Conservation (phyloP, 2,797 vertebrate species). For the Myotis pilosus region DNA sequence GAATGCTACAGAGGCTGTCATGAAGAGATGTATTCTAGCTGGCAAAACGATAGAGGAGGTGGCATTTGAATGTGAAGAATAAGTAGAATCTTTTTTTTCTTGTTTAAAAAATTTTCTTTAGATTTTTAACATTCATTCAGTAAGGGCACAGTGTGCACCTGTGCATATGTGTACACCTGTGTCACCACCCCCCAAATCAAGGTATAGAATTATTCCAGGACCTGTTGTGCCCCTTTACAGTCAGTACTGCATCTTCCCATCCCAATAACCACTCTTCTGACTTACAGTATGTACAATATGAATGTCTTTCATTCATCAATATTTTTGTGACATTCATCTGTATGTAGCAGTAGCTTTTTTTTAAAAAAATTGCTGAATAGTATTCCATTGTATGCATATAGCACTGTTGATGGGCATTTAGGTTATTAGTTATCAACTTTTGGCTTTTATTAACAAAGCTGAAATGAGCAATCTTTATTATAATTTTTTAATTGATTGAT, state of each 20-base stretch:
- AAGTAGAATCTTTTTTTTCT: neutral
- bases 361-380: slow-evolving; percentile 5
- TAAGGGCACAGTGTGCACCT: neutral
- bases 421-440: neutral
- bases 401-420: neutral
- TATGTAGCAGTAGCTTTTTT: neutral
- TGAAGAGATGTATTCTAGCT: slow-evolving; percentile 3
- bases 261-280: neutral
- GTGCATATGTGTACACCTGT: neutral
- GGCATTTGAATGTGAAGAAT: slow-evolving; percentile 28
- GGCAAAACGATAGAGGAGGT: slow-evolving; percentile 21
- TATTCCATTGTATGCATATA: neutral
- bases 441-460: slow-evolving; percentile 14
- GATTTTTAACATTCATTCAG: neutral
- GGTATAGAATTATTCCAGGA: neutral
- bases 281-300: neutral
- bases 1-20: slow-evolving; percentile 8
- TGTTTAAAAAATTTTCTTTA: neutral
- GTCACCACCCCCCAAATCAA: neutral
- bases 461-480: neutral
- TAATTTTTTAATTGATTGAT: neutral
- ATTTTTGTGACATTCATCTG: slow-evolving; percentile 48
- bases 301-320: slow-evolving; percentile 1
- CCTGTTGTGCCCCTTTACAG: neutral
- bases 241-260: neutral